A percentile compares a stretch with the other conserved stretches of the same genome.
These are phyloP conservation scores for Hydroisotoma schaefferi DNA, from an alignment of 2,888 invertebrate species.

Conservation along the genomic window DNA sequence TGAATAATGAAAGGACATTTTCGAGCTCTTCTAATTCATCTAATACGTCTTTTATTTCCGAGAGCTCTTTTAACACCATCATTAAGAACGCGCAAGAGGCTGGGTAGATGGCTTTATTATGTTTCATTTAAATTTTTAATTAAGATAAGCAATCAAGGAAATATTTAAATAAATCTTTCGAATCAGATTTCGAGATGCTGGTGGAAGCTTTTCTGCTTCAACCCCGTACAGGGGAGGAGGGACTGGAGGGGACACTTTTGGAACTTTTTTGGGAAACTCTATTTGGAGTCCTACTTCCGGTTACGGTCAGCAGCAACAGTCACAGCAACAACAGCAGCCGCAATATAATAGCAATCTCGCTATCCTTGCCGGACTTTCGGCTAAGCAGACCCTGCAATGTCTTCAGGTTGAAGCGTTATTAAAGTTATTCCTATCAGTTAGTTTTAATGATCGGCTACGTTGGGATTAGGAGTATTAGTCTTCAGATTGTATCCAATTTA, in stretches of 20 bases:
- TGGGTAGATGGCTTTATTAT: neutral
- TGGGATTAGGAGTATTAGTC: no score
- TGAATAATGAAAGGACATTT: conserved; percentile 33
- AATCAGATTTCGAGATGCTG: neutral
- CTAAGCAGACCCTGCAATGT: neutral
- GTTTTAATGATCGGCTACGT: neutral
- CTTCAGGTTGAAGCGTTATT: neutral
- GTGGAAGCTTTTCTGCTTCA: neutral
- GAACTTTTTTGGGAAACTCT: conserved; percentile 17
- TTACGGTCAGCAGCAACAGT: neutral
- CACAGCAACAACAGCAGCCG: neutral
- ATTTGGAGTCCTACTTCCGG: conserved; percentile 23
- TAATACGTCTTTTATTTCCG: conserved; percentile 19
- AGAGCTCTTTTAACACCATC: conserved; percentile 6
- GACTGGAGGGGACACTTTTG: neutral
- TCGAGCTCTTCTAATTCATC: conserved; percentile 31
- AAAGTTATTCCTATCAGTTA: no score
- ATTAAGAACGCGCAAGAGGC: conserved; percentile 6
- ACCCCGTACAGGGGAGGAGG: neutral
- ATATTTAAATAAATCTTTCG: no score
- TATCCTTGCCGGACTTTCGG: neutral
- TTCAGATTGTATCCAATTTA: neutral
- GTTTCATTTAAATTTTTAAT: neutral
- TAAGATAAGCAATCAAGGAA: neutral
- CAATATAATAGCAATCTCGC: neutral